These are phyloP conservation scores for Passer domesticus DNA, from an alignment of 2,113 vertebrate genomes.

Conservation along the genomic window DNA sequence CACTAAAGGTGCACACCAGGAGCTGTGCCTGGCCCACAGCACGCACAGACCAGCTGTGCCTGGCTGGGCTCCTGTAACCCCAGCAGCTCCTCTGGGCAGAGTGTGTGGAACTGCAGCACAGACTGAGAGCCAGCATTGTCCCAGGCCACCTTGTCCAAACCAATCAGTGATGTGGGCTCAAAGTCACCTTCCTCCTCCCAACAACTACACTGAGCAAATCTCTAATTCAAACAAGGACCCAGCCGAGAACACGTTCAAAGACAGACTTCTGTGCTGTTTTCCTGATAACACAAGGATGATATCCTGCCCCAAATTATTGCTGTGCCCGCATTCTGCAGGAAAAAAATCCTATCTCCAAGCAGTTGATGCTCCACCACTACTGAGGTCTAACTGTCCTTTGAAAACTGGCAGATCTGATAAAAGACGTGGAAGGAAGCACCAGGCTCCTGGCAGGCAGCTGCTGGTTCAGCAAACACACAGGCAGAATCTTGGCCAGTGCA, in stretches of 20 bases:
- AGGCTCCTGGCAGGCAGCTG: neutral
- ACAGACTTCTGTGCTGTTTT: neutral
- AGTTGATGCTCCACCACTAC: neutral
- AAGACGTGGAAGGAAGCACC: neutral
- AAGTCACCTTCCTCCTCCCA: neutral
- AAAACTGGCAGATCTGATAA: constrained; percentile 5
- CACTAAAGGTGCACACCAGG: neutral
- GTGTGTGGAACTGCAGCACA: neutral
- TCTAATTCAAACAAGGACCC: neutral
- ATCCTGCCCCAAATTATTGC: neutral
- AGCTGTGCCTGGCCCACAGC: neutral
- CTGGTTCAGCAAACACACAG: neutral
- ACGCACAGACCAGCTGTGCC: neutral
- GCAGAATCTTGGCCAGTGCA: neutral
- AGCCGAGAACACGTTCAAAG: neutral
- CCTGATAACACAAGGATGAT: constrained; percentile 5
- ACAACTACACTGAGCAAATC: neutral
- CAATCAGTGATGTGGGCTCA: neutral
- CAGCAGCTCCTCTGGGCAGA: fast-evolving
- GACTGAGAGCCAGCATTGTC: fast-evolving
- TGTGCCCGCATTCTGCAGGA: neutral
- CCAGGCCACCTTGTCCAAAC: neutral
- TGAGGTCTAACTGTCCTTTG: constrained; percentile 9
- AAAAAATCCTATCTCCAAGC: neutral
- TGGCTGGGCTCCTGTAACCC: neutral